Percentiles rank a stretch among this genome's conserved stretches.
These are phyloP conservation scores for Lanistes nyassanus DNA, from an alignment of 1,140 invertebrate species.

Conservation along the genomic window DNA sequence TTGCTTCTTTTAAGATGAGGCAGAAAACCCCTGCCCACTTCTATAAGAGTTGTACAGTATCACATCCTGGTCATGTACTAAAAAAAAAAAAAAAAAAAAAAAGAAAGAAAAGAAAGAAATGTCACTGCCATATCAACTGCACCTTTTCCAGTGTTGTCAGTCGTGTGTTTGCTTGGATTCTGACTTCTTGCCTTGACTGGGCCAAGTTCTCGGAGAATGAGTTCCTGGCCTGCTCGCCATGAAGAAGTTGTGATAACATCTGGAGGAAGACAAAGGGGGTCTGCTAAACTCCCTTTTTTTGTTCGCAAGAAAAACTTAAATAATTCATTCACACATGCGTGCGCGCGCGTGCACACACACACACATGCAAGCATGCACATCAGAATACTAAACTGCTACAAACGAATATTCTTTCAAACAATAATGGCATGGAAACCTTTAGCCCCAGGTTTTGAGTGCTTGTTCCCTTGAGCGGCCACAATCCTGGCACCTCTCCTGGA, in stretches of 20 bases:
- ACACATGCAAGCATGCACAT: no score
- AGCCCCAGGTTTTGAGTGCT: slow-evolving; percentile 37
- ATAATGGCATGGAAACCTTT: slow-evolving; percentile 26
- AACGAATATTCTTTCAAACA: no score
- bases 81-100: background rate
- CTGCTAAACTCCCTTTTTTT: no score
- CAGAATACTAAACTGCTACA: no score
- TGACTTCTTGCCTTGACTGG: slow-evolving; percentile 35
- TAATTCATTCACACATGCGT: no score
- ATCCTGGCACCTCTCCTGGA: slow-evolving; percentile 49
- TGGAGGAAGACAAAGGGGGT: no score
- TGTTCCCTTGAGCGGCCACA: slow-evolving; percentile 38
- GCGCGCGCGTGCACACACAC: no score
- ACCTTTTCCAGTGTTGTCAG: background rate
- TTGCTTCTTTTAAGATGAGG: no score
- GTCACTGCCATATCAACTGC: background rate
- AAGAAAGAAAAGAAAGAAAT: background rate
- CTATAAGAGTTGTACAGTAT: no score
- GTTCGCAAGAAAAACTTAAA: no score
- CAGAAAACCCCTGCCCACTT: no score
- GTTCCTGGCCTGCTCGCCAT: slow-evolving; percentile 61
- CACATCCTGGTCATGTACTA: no score
- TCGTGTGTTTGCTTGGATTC: background rate
- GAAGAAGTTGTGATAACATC: slow-evolving; percentile 63
- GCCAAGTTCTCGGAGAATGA: slow-evolving; percentile 55